phyloP scores from a whole-genome alignment of 2,888 invertebrate genomes.

The Vesta saturnalis region DNA sequence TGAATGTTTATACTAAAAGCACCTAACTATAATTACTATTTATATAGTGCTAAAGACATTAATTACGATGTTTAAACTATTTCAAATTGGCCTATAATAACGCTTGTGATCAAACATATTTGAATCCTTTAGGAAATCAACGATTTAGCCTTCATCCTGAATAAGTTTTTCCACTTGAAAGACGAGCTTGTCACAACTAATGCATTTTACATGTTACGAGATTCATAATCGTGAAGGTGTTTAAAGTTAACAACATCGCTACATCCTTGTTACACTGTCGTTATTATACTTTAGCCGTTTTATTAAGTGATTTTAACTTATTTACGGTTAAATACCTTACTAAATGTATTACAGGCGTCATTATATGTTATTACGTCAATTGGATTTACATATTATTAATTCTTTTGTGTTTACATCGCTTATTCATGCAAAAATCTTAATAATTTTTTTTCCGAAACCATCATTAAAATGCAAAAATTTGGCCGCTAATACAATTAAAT shows the following conservation, averaged over 20 bases:
- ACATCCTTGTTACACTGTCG: constrained; percentile 59
- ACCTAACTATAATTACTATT: constrained; percentile 62
- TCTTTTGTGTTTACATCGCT: background rate
- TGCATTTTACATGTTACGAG: constrained; percentile 60
- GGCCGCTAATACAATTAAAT: too few species aligned
- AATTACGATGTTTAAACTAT: constrained; percentile 41
- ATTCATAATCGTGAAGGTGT: constrained; percentile 60
- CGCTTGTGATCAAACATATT: constrained; percentile 9
- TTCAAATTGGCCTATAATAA: constrained; percentile 12
- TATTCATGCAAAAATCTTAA: too few species aligned
- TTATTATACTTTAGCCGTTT: constrained; percentile 55
- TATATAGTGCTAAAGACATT: constrained; percentile 55
- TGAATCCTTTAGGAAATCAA: constrained; percentile 12
- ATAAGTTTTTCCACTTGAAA: constrained; percentile 43
- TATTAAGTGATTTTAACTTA: constrained; percentile 57
- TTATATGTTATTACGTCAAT: constrained; percentile 13
- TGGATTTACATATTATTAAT: background rate
- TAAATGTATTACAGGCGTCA: constrained; percentile 20
- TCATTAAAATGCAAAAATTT: too few species aligned
- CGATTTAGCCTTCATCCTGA: constrained; percentile 23
- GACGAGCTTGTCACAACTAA: constrained; percentile 56
- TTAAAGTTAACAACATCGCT: constrained; percentile 60
- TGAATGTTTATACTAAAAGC: constrained; percentile 60
- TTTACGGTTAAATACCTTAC: constrained; percentile 37
- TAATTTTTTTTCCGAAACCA: too few species aligned